Base-by-base conservation (phyloP, 1,140 invertebrate genomes). In the Dendroctonus valens region DNA sequence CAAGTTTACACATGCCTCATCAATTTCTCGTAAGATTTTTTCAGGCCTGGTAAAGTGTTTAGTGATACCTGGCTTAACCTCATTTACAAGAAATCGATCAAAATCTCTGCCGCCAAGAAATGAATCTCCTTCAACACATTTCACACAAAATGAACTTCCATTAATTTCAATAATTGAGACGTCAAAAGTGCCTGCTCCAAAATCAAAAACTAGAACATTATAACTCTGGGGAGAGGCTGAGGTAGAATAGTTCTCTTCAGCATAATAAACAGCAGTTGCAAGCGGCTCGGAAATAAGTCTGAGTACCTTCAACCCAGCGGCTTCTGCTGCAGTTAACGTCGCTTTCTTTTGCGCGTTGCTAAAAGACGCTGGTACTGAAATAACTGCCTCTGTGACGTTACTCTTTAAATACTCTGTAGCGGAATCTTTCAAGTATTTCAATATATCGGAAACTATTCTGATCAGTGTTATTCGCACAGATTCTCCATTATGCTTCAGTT, bases 171-270 rank as follows among this genome's bases (percentile, higher is more conserved):
- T 80, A 7, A 91, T 78, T 6, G 89, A 90, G 0, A 91, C 89
- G 80, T 91, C 89, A 76, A 91, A 91, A 67, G 89, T 91, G 67
- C 90, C 90, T 76, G 90, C 89, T 54, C 88, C 88, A 55, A 89
- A 75, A 78, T 90, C 88, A 72, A 87, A 69, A 11, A 69, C 65
- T n/a, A 69, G 50, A 8, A 90, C 86, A 8, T 86, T 64, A 37
- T 75, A 26, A 3, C 26, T 26, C 26, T 26, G 26, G 26, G 26
- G 26, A 26, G 26, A 26, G 1, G 26, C 72, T 44, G 26, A 5
- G 7, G 41, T 59, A 40, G 50, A 40, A 40, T 51, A 6, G 7
- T 38, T 68, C 11, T 65, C 48, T 7, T 57, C n/a, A 65, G 82
- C 82, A 72, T 86, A 89, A 26, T 86, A 82, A 63, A 89, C 76